A percentile compares a stretch with the other conserved stretches of the same genome.
Evolutionary conservation across 2,797 vertebrate genomes (phyloP).

Genomic region (Parauchenoglanis punctatus): DNA sequence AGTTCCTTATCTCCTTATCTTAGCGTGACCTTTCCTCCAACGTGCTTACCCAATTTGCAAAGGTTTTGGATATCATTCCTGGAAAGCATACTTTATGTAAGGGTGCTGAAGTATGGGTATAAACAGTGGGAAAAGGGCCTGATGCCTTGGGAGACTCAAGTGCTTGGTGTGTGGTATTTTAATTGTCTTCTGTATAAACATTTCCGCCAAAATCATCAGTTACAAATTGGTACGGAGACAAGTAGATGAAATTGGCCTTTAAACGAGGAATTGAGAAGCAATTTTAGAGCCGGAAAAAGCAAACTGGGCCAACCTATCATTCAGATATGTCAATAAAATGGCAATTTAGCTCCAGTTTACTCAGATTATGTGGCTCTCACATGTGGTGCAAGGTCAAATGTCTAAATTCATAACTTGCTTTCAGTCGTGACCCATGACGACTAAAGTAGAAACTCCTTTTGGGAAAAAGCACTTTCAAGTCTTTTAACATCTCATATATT

Average conservation of each 20-base stretch:
- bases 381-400: conserved; percentile 7
- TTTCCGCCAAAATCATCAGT: conserved; percentile 41
- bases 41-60: conserved; percentile 52
- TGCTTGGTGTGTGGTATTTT: conserved; percentile 55
- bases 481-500: conserved; percentile 9
- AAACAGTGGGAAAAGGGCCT: conserved; percentile 46
- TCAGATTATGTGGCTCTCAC: not conserved
- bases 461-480: not conserved
- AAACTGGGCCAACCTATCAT: conserved; percentile 56
- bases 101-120: conserved; percentile 41
- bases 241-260: conserved; percentile 51
- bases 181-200: conserved; percentile 60
- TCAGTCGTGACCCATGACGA: conserved; percentile 51
- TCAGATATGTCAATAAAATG: conserved; percentile 64
- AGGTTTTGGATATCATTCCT: conserved; percentile 48
- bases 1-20: conserved; percentile 50
- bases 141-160: conserved; percentile 45
- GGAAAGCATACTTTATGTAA: conserved; percentile 43
- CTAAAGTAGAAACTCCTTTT: conserved; percentile 58
- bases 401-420: conserved; percentile 2
- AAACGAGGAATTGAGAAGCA: conserved; percentile 40
- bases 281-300: conserved; percentile 60
- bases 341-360: conserved; percentile 17
- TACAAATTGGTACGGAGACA: conserved; percentile 61
- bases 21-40: conserved; percentile 53